phyloP scores from a whole-genome alignment of 2,797 vertebrate species.

The Molothrus ater region DNA sequence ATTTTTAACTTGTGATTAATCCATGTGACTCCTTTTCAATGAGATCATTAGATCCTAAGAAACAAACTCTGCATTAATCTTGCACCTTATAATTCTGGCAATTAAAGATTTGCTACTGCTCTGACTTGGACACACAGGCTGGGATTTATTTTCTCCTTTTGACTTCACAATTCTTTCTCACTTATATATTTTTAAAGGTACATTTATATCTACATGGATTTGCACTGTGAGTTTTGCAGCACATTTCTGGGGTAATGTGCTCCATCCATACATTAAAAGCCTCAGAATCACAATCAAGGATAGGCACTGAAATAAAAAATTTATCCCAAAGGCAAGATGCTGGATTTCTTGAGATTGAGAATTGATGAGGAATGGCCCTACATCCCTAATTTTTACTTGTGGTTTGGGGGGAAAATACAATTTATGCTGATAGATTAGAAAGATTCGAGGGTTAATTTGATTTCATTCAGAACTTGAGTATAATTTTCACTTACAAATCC shows the following conservation, averaged over 20 bases:
- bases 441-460: not conserved
- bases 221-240: not conserved
- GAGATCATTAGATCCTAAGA: not conserved
- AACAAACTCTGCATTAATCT: not conserved
- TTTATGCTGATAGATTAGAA: not conserved
- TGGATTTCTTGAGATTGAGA: not conserved
- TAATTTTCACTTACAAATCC: not conserved
- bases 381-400: not conserved
- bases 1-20: not conserved
- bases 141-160: not conserved
- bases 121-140: not conserved
- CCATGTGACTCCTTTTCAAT: not conserved
- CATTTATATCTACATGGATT: accelerated
- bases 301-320: not conserved
- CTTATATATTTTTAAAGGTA: not conserved
- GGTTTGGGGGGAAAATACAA: not conserved
- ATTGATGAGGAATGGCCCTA: not conserved
- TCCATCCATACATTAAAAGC: not conserved
- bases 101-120: not conserved
- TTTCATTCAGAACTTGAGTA: not conserved
- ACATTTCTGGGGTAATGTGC: not conserved
- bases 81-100: not conserved
- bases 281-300: not conserved
- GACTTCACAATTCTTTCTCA: not conserved
- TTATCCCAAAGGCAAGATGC: not conserved